Evolutionary conservation across 1,140 invertebrate species (phyloP).

Genomic region (Ooceraea biroi): DNA sequence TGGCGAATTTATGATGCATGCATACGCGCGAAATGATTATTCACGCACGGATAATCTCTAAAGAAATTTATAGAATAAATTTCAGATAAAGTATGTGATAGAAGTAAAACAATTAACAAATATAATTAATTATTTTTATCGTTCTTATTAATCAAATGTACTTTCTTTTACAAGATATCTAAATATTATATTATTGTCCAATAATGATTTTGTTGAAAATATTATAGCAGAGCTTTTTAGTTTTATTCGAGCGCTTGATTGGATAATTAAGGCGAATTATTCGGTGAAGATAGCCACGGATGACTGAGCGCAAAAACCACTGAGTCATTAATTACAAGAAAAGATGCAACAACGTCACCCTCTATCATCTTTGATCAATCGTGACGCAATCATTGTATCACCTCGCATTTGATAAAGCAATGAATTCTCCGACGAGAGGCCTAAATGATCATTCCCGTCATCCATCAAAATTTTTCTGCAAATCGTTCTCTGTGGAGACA

Average conservation of each 20-base stretch:
- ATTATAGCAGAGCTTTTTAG: conserved; percentile 34
- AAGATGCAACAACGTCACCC: conserved; percentile 46
- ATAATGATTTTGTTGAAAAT: background rate
- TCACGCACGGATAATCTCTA: background rate
- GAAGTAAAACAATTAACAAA: background rate
- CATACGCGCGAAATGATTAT: background rate
- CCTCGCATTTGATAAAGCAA: conserved; percentile 7
- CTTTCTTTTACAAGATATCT: background rate
- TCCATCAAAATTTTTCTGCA: background rate
- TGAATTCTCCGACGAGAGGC: background rate
- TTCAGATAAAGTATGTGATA: background rate
- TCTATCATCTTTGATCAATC: conserved; percentile 46
- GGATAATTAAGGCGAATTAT: conserved; percentile 52
- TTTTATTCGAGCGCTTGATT: conserved; percentile 17
- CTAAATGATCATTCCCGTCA: background rate
- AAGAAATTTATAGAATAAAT: background rate
- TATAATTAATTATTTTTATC: background rate
- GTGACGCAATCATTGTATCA: conserved; percentile 40
- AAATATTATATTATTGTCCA: background rate
- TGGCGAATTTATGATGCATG: background rate
- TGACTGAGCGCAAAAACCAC: conserved; percentile 49
- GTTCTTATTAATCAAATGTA: background rate
- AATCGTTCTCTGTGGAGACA: conserved; percentile 13
- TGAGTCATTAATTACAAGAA: conserved; percentile 32
- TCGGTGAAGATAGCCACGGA: conserved; percentile 25